These are phyloP conservation scores for Rhamphomyia laevipes DNA, from an alignment of 2,888 invertebrate genomes.

Conservation along the genomic window DNA sequence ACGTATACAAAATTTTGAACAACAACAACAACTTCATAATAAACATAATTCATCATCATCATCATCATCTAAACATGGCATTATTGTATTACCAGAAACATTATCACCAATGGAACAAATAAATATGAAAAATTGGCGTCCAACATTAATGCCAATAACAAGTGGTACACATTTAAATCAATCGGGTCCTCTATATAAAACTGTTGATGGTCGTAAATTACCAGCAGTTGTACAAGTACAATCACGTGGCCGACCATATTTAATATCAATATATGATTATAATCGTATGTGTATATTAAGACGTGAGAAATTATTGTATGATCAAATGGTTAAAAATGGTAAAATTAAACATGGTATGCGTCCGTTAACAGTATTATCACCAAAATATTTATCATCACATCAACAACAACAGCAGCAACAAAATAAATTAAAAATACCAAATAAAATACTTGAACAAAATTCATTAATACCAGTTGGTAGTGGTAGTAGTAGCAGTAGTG, in stretches of 20 bases:
- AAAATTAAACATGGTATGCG: constrained; percentile 9
- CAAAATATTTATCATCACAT: not conserved
- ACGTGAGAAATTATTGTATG: constrained; percentile 50
- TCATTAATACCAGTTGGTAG: constrained; percentile 14
- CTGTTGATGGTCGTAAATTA: constrained; percentile 45
- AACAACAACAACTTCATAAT: constrained; percentile 31
- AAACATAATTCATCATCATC: constrained; percentile 13
- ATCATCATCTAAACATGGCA: constrained; percentile 24
- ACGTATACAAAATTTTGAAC: constrained; percentile 16
- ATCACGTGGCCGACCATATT: constrained; percentile 66
- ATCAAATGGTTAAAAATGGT: constrained; percentile 39
- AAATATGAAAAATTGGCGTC: constrained; percentile 54
- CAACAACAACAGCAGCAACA: constrained; percentile 15
- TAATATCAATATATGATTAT: constrained; percentile 66
- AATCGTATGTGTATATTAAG: constrained; percentile 67
- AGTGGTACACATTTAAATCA: constrained; percentile 29
- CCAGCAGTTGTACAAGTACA: constrained; percentile 61
- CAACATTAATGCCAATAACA: constrained; percentile 57
- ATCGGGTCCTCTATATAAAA: constrained; percentile 40
- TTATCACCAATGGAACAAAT: constrained; percentile 36
- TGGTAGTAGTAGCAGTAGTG: constrained; percentile 10
- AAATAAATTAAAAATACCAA: constrained; percentile 15
- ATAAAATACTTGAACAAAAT: constrained; percentile 18
- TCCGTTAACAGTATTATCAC: not conserved
- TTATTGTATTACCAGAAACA: constrained; percentile 32